Percentiles rank a stretch among this genome's conserved stretches.
Conservation (phyloP, 2,797 vertebrate species). For the Arnoldichthys spilopterus region DNA sequence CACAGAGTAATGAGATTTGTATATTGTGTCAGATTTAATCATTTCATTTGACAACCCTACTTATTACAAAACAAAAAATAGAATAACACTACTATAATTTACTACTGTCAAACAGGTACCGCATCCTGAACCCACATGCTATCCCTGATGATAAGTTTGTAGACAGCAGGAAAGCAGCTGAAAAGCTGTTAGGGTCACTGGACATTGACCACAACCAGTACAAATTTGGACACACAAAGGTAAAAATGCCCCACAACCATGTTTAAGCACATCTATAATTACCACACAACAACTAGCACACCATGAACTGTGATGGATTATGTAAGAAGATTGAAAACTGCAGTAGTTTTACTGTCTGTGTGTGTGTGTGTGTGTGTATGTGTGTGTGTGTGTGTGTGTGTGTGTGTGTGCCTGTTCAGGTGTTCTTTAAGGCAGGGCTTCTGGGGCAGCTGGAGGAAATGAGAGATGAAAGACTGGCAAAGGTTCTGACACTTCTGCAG, state of each 20-base stretch:
- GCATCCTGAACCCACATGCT: slow-evolving; percentile 89
- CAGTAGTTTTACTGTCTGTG: not conserved
- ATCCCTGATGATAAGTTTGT: slow-evolving; percentile 93
- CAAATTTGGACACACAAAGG: slow-evolving; percentile 94
- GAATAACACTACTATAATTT: too few relatives aligned
- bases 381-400: too few relatives aligned
- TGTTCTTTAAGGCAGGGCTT: slow-evolving; percentile 94
- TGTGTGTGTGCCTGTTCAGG: too few relatives aligned
- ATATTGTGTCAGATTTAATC: too few relatives aligned
- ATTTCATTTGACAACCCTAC: too few relatives aligned
- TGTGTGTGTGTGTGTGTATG: too few relatives aligned
- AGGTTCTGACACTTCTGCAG: slow-evolving; percentile 88
- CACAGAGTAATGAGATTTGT: too few relatives aligned
- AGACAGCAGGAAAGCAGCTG: slow-evolving; percentile 92
- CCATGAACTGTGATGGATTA: not conserved
- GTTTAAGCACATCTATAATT: not conserved
- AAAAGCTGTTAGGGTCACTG: slow-evolving; percentile 87
- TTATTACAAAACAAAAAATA: too few relatives aligned
- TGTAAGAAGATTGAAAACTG: not conserved
- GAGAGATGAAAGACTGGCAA: slow-evolving; percentile 88
- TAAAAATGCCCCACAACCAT: slow-evolving; percentile 49
- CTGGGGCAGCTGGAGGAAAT: slow-evolving; percentile 88
- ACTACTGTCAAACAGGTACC: too few relatives aligned
- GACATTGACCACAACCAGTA: slow-evolving; percentile 89
- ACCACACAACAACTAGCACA: not conserved